Base-by-base conservation (phyloP, 2,113 vertebrate species). In the Oreotrochilus melanogaster region DNA sequence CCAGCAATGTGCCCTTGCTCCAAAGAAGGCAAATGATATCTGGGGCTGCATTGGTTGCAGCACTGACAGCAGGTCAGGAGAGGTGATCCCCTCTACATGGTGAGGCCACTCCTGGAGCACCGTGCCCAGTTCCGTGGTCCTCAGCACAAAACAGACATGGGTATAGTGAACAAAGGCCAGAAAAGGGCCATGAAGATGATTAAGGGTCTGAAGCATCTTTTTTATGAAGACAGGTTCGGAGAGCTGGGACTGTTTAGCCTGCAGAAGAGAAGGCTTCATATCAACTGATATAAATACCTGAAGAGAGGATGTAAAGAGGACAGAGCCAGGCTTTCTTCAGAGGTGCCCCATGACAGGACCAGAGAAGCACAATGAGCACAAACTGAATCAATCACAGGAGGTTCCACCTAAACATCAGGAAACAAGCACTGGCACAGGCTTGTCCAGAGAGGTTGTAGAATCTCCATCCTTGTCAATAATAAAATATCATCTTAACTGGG, bases 261-360 rank as follows among this genome's bases (percentile, higher is more conserved):
- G 27, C 18, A 58, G 61, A 66, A 86, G 18, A 54, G n/a, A 62
- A 58, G 51, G 27, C 30, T 71, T 43, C 30, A 70, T 12, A 33
- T 4, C 15, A 30, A 21, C 5, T 6, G 4, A 54, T 3, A 45
- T 8, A 42, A 39, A 42, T 8, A 74, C 2, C 25, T 64, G 67
- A 76, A 56, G 35, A 58, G 22, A 82, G 5, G 6, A 11, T 37
- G 11, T 12, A 35, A 43, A 81, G 37, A 37, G 3, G 10, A 60
- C 0, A 1, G 69, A 80, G 33, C 21, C 39, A 69, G 13, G 14
- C 39, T 47, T 16, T 65, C 39, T 70, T 30, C 51, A 72, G 72
- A 7, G 7, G 14, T 37, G 28, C 11, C 23, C 35, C 0, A 0
- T 10, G 25, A 28, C 69, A 81, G 65, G 10, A 39, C 14, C 14